Base-by-base conservation (phyloP, 2,797 vertebrate genomes). In the Benthosema pterotum region DNA sequence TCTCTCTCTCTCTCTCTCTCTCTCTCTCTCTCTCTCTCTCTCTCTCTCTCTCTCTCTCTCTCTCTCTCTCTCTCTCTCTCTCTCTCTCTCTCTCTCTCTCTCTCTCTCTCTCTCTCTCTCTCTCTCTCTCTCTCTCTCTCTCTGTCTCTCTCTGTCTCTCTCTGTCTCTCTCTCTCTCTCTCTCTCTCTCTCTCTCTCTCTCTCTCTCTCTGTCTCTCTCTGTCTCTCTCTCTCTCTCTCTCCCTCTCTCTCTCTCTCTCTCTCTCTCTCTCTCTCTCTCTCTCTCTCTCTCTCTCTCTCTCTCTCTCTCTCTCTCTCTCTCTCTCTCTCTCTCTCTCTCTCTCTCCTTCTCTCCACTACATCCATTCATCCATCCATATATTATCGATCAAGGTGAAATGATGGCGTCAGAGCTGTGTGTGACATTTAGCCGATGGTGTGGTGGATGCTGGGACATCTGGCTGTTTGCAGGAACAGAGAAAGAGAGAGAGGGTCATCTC, bases 341-440 rank as follows among this genome's bases (percentile, higher is more conserved):
- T 4, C 25, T n/a, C 48, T 42, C 57, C 48, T n/a, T 43, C 38
- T 49, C 45, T 46, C 45, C 32, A 38, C 32, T 2, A 9, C 32
- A 38, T 49, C 52, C 32, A 17, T 25, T 5, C 32, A 9, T 49
- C 52, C 32, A 17, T 25, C 45, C 57, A 70, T 85, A 77, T n/a
- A n/a, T n/a, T n/a, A n/a, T 71, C 0, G 1, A 72, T 79, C 72
- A 74, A 77, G 69, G 74, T 78, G 60, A 72, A 76, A 77, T 11
- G 57, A 80, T 78, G 62, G 71, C 69, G 57, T 74, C 54, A 69
- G 63, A 75, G 38, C 59, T 74, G 38, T 55, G 22, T 25, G 54
- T 77, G 79, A 82, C 78, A 74, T 75, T 83, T 81, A 69, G 45
- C 76, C 58, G 4, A 68, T 77, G 64, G 60, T 72, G 82, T 71